These are phyloP conservation scores for Carcina quercana DNA, from an alignment of 2,888 invertebrate species.

Conservation along the genomic window DNA sequence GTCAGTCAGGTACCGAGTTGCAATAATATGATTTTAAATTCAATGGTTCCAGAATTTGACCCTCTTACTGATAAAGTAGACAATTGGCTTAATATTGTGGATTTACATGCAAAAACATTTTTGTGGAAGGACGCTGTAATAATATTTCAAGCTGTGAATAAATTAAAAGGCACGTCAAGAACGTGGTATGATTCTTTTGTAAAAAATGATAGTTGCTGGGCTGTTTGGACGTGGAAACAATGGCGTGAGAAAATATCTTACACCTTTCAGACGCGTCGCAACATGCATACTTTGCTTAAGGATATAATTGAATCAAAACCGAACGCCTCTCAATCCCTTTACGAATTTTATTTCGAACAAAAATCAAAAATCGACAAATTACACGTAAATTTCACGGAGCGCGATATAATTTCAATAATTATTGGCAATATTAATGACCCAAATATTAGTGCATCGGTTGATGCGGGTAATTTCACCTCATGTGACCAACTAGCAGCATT, in stretches of 20 bases:
- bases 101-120: slow-evolving; percentile 13
- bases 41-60: slow-evolving; percentile 15
- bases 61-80: slow-evolving; percentile 10
- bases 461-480: slow-evolving; percentile 14
- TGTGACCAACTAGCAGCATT: slow-evolving; percentile 14
- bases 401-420: slow-evolving; percentile 16
- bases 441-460: slow-evolving; percentile 10
- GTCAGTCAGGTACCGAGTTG: too few relatives aligned
- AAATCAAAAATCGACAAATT: slow-evolving; percentile 14
- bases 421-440: slow-evolving; percentile 15
- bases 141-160: slow-evolving; percentile 12
- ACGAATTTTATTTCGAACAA: slow-evolving; percentile 18
- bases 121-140: slow-evolving; percentile 11
- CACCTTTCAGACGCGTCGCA: slow-evolving; percentile 4
- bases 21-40: slow-evolving; percentile 3
- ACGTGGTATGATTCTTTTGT: slow-evolving; percentile 12
- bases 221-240: slow-evolving; percentile 2
- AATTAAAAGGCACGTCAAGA: slow-evolving; percentile 11
- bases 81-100: slow-evolving; percentile 12
- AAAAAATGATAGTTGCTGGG: slow-evolving; percentile 7
- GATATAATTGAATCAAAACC: slow-evolving; percentile 13
- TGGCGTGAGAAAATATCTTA: not conserved
- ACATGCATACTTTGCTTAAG: slow-evolving; percentile 11
- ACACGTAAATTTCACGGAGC: slow-evolving; percentile 11
- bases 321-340: slow-evolving; percentile 14